A percentile compares a stretch with the other conserved stretches of the same genome.
Conservation (phyloP, 1,140 invertebrate species). For the Nephila pilipes region DNA sequence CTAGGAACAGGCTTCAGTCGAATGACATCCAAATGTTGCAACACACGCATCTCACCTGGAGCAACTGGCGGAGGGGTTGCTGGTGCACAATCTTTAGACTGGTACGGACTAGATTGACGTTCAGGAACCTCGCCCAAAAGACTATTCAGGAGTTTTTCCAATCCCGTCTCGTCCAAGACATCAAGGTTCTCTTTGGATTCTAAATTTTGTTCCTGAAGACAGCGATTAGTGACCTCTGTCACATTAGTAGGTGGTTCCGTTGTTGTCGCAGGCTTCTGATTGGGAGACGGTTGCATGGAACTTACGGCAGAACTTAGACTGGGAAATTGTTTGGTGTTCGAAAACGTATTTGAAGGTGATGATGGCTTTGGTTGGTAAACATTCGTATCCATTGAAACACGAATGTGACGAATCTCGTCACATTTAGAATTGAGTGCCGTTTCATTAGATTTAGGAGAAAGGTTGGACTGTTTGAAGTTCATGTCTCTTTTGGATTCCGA, state of each 20-base stretch:
- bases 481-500: background rate
- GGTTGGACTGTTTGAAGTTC: conserved; percentile 9
- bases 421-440: background rate
- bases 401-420: conserved; percentile 69
- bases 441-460: background rate
- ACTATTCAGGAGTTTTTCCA: conserved; percentile 63
- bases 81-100: background rate
- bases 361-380: background rate
- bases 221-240: background rate
- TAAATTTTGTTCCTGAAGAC: background rate
- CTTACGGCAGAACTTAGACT: conserved; percentile 59
- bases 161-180: conserved; percentile 42
- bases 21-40: conserved; percentile 74
- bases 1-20: conserved; percentile 69
- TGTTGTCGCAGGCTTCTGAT: background rate
- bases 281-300: background rate
- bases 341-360: background rate
- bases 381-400: conserved; percentile 72
- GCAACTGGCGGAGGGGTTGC: conserved; percentile 11
- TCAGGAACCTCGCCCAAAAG: conserved; percentile 63
- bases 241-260: background rate
- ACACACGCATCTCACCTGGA: conserved; percentile 75
- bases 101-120: conserved; percentile 45
- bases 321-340: conserved; percentile 15
- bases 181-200: conserved; percentile 33